Evolutionary conservation across 2,888 invertebrate species (phyloP).

Genomic region (Agonopterix heracliana): DNA sequence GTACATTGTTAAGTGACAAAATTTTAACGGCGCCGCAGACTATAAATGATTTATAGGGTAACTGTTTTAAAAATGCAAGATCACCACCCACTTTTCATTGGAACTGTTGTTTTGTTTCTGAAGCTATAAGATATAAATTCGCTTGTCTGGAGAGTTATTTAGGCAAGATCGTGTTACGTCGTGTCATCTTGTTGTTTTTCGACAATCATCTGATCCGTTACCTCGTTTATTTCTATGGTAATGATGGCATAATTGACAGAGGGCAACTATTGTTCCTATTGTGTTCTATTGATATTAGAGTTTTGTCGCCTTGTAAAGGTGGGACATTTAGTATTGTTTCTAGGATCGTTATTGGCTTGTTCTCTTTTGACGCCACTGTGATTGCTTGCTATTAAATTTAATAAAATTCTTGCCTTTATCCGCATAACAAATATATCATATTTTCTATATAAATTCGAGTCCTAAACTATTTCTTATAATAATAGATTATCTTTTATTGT

Average conservation of each 20-base stretch:
- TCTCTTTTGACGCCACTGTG: conserved; percentile 41
- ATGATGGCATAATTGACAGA: conserved; percentile 75
- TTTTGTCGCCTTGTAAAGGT: conserved; percentile 73
- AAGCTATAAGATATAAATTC: conserved; percentile 40
- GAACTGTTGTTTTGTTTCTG: conserved; percentile 33
- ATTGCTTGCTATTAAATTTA: conserved; percentile 20
- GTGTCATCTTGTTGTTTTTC: conserved; percentile 61
- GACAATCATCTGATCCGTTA: conserved; percentile 67
- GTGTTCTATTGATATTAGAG: conserved; percentile 69
- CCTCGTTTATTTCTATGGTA: conserved; percentile 71
- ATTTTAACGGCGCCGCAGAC: conserved; percentile 49
- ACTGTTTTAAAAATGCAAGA: conserved; percentile 57
- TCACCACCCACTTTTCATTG: conserved; percentile 29
- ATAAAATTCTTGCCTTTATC: not conserved
- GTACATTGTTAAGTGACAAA: conserved; percentile 57
- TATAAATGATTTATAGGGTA: conserved; percentile 67
- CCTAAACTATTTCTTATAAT: no score
- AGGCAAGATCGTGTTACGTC: conserved; percentile 32
- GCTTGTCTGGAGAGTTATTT: conserved; percentile 23
- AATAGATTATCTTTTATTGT: no score
- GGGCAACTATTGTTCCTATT: conserved; percentile 72
- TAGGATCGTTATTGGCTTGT: conserved; percentile 44
- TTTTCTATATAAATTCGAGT: no score
- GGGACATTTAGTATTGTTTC: conserved; percentile 59
- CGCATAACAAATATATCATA: no score